phyloP scores from a whole-genome alignment of 2,797 vertebrate species.

The Sebastes miniatus region DNA sequence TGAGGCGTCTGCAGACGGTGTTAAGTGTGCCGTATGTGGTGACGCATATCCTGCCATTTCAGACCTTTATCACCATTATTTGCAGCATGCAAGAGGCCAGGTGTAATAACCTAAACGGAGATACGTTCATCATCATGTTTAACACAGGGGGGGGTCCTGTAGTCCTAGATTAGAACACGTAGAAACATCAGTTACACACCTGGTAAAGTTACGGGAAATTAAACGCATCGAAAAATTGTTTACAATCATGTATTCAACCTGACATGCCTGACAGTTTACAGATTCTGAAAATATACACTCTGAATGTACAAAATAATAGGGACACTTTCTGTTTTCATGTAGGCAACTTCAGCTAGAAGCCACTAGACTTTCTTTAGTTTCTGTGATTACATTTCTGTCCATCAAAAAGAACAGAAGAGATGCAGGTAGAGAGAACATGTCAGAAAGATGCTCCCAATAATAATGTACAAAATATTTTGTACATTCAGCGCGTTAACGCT shows the following conservation, averaged over 20 bases:
- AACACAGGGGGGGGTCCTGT: not conserved
- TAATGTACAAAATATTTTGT: not conserved
- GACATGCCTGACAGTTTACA: not conserved
- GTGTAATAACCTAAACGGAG: slow-evolving; percentile 47
- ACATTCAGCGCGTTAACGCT: not conserved
- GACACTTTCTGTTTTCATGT: not conserved
- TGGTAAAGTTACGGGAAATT: not conserved
- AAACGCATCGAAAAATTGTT: not conserved
- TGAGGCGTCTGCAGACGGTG: slow-evolving; percentile 34
- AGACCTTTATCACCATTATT: slow-evolving; percentile 83
- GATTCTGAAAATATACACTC: not conserved
- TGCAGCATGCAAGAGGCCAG: slow-evolving; percentile 82
- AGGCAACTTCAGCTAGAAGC: not conserved
- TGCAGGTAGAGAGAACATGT: not conserved
- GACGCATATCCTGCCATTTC: slow-evolving; percentile 66
- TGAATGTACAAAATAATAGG: slow-evolving; percentile 4
- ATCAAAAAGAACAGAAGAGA: not conserved
- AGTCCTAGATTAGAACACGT: not conserved
- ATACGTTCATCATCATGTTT: not conserved
- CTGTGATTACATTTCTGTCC: not conserved
- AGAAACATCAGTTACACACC: not conserved
- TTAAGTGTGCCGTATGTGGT: slow-evolving; percentile 78
- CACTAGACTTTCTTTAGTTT: not conserved
- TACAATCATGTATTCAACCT: not conserved
- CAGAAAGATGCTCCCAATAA: not conserved